Evolutionary conservation across 2,888 invertebrate genomes (phyloP).

Genomic region (Lypha dubia): DNA sequence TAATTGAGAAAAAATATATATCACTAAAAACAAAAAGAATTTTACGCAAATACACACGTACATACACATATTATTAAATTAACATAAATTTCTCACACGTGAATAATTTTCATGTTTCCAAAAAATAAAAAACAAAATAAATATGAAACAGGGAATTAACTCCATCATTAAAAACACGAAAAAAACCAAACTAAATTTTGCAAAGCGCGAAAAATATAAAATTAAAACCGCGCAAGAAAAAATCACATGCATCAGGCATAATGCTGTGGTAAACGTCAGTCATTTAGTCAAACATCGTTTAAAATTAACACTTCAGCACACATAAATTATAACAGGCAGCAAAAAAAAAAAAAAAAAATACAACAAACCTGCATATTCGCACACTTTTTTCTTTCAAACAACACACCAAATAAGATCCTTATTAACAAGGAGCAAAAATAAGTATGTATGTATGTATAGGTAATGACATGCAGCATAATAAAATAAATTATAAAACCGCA

Average conservation of each 20-base stretch:
- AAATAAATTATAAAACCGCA: constrained; percentile 57
- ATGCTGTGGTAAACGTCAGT: constrained; percentile 69
- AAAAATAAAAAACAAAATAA: not conserved
- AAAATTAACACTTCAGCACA: constrained; percentile 76
- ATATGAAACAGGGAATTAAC: constrained; percentile 7
- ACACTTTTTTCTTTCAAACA: constrained; percentile 19
- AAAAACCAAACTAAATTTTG: constrained; percentile 35
- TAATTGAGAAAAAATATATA: not conserved
- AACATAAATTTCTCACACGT: constrained; percentile 40
- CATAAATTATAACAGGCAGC: constrained; percentile 73
- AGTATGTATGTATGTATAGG: too few species aligned
- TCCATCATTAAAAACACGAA: constrained; percentile 64
- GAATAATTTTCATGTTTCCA: constrained; percentile 27
- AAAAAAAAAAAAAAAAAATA: constrained; percentile 26
- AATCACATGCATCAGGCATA: constrained; percentile 59
- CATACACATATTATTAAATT: constrained; percentile 43
- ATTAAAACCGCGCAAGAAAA: constrained; percentile 64
- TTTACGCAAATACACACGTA: too few species aligned
- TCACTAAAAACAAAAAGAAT: not conserved
- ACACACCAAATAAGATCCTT: constrained; percentile 71
- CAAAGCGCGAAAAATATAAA: constrained; percentile 48
- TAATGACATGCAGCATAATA: constrained; percentile 66
- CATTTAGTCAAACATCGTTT: constrained; percentile 73
- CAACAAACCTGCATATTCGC: constrained; percentile 17
- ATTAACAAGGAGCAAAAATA: constrained; percentile 32